Percentiles rank a stretch among this genome's conserved stretches.
phyloP scores from a whole-genome alignment of 2,113 vertebrate genomes.

The Carettochelys insculpta region DNA sequence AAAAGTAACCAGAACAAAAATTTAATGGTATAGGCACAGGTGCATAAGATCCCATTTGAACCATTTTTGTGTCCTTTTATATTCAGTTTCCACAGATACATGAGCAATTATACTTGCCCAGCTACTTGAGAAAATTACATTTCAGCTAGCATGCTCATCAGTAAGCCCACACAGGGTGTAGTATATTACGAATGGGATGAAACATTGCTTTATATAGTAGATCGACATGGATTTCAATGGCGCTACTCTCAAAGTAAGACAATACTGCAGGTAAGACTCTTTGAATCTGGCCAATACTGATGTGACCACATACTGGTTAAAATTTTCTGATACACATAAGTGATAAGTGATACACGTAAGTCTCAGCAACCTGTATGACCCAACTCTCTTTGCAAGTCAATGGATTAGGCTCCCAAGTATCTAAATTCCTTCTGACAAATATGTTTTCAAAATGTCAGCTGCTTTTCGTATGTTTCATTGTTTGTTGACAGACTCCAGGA shows the following conservation, averaged over 20 bases:
- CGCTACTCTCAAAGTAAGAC: not conserved
- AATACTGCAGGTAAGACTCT: not conserved
- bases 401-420: not conserved
- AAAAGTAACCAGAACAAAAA: not conserved
- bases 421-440: not conserved
- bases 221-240: not conserved
- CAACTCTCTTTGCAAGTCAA: not conserved
- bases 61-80: not conserved
- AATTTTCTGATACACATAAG: not conserved
- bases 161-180: not conserved
- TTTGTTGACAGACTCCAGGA: fast-evolving
- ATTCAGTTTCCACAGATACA: not conserved
- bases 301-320: not conserved
- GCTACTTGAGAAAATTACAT: not conserved
- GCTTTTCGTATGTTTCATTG: not conserved
- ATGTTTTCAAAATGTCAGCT: not conserved
- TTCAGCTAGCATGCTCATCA: not conserved
- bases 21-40: not conserved
- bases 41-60: not conserved
- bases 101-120: not conserved
- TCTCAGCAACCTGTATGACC: not conserved
- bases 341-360: not conserved
- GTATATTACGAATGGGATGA: not conserved
- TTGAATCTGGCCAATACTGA: not conserved
- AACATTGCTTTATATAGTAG: not conserved